Evolutionary conservation across 1,140 invertebrate species (phyloP).

Genomic region (Solen grandis): DNA sequence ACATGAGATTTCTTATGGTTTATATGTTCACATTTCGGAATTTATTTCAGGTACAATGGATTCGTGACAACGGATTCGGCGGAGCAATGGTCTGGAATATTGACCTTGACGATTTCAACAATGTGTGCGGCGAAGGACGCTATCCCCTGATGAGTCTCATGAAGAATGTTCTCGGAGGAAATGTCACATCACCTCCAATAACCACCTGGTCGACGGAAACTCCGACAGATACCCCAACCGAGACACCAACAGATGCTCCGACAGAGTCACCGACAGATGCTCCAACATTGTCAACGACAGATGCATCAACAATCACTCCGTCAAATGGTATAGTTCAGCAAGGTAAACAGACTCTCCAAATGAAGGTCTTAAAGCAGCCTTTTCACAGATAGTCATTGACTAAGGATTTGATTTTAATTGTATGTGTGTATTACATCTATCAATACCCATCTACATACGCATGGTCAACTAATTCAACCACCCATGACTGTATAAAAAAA

Average conservation of each 20-base stretch:
- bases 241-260: neutral
- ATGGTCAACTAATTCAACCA: neutral
- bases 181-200: neutral
- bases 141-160: conserved; percentile 26
- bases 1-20: neutral
- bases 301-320: no score
- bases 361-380: neutral
- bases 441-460: no score
- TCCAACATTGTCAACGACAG: no score
- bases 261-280: neutral
- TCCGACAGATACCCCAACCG: neutral
- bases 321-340: no score
- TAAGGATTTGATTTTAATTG: no score
- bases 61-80: conserved; percentile 7
- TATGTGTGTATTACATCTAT: no score
- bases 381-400: no score
- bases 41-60: conserved; percentile 26
- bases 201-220: neutral
- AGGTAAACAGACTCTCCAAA: no score
- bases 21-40: neutral
- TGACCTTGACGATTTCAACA: conserved; percentile 42
- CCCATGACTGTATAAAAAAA: no score
- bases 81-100: conserved; percentile 47
- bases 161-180: neutral
- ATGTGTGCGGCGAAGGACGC: no score